Evolutionary conservation across 1,140 invertebrate species (phyloP).

Genomic region (Chlorops oryzae): DNA sequence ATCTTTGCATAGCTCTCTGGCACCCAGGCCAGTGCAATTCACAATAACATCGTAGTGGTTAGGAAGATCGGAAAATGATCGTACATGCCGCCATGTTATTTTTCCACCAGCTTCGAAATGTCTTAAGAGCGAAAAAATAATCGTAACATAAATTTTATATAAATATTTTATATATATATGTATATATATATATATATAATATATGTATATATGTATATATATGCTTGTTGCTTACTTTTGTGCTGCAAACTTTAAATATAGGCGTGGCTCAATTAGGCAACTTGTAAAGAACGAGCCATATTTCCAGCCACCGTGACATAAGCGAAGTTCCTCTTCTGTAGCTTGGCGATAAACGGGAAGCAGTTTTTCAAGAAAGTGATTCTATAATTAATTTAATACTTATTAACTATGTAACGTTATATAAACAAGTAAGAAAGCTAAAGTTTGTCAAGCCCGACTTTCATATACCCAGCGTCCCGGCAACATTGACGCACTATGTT

Average conservation of each 20-base stretch:
- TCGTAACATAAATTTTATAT: too few relatives aligned
- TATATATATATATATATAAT: conserved; percentile 3
- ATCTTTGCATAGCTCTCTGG: conserved; percentile 71
- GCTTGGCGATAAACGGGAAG: conserved; percentile 67
- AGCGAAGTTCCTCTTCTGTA: conserved; percentile 62
- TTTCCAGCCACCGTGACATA: conserved; percentile 69
- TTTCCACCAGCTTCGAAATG: conserved; percentile 56
- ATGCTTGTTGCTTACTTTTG: conserved; percentile 50
- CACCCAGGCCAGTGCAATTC: conserved; percentile 83
- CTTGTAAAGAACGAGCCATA: conserved; percentile 76
- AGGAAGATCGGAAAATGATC: conserved; percentile 56
- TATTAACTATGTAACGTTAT: too few relatives aligned
- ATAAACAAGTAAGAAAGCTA: too few relatives aligned
- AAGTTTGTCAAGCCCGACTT: too few relatives aligned
- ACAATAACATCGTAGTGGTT: conserved; percentile 70
- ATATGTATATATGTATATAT: conserved; percentile 3
- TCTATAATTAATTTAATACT: conserved; percentile 50
- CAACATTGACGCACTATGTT: too few relatives aligned
- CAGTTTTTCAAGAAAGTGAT: conserved; percentile 66
- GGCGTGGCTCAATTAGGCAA: conserved; percentile 63
- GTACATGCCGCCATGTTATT: conserved; percentile 54
- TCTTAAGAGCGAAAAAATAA: conserved; percentile 45
- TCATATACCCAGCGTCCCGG: too few relatives aligned
- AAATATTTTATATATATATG: conserved; percentile 3
- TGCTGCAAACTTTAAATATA: conserved; percentile 70